phyloP scores from a whole-genome alignment of 2,113 vertebrate species.

The Oncorhynchus nerka region DNA sequence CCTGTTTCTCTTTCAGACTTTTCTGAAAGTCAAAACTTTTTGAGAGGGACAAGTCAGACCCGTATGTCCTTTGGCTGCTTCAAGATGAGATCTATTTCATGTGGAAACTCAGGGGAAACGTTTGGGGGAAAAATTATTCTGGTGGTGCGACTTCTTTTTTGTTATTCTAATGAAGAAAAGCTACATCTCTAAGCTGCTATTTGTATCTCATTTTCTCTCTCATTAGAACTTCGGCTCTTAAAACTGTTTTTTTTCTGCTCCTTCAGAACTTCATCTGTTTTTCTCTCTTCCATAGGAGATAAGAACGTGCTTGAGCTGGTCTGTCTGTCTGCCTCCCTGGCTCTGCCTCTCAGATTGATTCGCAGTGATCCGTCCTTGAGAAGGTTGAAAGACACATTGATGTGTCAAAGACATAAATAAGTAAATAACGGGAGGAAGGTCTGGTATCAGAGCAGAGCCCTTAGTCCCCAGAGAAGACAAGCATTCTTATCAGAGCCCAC shows the following conservation, averaged over 20 bases:
- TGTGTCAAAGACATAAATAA: conserved; percentile 11
- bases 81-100: background rate
- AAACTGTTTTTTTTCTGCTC: background rate
- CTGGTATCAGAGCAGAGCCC: conserved; percentile 20
- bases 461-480: conserved; percentile 16
- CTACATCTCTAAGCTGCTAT: conserved; percentile 18
- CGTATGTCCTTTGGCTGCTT: background rate
- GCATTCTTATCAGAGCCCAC: conserved; percentile 26
- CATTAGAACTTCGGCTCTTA: conserved; percentile 7
- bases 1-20: background rate
- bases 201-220: conserved; percentile 33
- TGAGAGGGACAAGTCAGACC: background rate
- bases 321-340: background rate
- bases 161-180: conserved; percentile 31
- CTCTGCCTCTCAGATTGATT: background rate
- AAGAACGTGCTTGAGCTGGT: conserved; percentile 15
- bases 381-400: conserved; percentile 7
- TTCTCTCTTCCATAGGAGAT: conserved; percentile 2
- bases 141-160: background rate
- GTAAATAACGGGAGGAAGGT: conserved; percentile 11
- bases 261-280: background rate
- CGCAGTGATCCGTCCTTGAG: conserved; percentile 19
- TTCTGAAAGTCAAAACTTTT: no score
- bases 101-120: background rate
- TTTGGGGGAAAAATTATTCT: background rate